Evolutionary conservation across 2,113 vertebrate species (phyloP), one percentile per base, ranked within the genome.

Genomic region (Chiloscyllium plagiosum): DNA sequence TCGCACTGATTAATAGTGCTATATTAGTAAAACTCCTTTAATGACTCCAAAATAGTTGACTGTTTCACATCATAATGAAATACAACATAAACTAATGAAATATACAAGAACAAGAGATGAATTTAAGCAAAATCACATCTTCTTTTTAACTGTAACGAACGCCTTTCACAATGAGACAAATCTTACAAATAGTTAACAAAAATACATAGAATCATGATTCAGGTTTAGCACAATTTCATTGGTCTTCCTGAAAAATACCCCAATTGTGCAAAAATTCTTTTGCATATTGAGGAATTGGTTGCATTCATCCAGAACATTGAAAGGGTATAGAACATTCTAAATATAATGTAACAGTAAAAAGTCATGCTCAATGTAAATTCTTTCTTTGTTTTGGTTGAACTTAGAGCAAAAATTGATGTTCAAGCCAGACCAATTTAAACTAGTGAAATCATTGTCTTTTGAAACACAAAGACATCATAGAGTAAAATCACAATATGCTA

Each of bases 1-100:
- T 22, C 87, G 47, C 96, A 65, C 4, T 97, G 96, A 97, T 76
- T 97, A 97, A 96, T 90, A 95, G 24, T 96, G 20, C 20, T 26
- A 80, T 95, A 94, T 69, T 96, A 76, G 94, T 96, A 95, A 96
- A 96, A 96, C 95, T 26, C 93, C 80, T 96, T 96, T 61, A 22
- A 68, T 94, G 83, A 78, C 47, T 96, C 61, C 95, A 86, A 12
- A 52, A 96, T 97, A 96, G 96, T 95, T 96, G 94, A 96, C 96
- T 96, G 95, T 42, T 42, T 96, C 17, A 13, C 94, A 94, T 96
- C 96, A 96, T 61, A 61, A 96, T 65, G 96, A 97, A 96, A 96
- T 69, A 96, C 96, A 97, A 56, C 2, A 20, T 61, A 26, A 26
- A 33, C 20, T 50, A 96, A 78, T 89, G 96, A 15, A 52, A 96